Evolutionary conservation across 2,113 vertebrate species (phyloP).

Genomic region (Pseudorasbora parva): DNA sequence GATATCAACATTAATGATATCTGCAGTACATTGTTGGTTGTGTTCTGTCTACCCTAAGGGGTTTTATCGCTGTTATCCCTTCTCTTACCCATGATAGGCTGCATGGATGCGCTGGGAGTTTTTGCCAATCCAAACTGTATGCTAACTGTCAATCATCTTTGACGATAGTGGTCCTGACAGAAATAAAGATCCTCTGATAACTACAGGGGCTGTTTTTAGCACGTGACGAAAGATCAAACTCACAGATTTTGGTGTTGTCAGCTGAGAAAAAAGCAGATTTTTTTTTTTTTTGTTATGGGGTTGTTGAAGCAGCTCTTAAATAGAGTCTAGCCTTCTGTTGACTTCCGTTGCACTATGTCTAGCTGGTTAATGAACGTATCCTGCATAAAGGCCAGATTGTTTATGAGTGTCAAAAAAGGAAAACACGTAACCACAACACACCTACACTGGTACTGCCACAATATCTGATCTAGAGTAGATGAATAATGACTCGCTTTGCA

Average conservation of each 20-base stretch:
- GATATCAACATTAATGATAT: no score
- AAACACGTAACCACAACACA: neutral
- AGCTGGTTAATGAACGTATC: neutral
- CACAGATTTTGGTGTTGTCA: neutral
- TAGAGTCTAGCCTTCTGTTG: neutral
- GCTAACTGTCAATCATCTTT: no score
- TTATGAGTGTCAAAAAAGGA: neutral
- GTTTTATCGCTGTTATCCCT: no score
- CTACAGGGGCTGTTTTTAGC: neutral
- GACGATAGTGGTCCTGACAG: no score
- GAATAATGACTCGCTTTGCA: slow-evolving; percentile 3
- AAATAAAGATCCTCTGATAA: neutral
- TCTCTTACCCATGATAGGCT: no score
- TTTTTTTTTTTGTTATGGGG: no score
- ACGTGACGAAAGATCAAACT: neutral
- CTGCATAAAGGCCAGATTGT: neutral
- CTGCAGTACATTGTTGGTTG: no score
- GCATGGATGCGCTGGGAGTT: no score
- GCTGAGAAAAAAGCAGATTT: neutral
- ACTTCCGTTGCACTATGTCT: neutral
- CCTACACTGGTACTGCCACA: neutral
- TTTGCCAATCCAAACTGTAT: no score
- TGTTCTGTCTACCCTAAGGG: no score
- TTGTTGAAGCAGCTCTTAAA: neutral
- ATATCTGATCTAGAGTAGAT: neutral